These are phyloP conservation scores for Thymelicus acteon DNA, from an alignment of 2,888 invertebrate species.

Conservation along the genomic window DNA sequence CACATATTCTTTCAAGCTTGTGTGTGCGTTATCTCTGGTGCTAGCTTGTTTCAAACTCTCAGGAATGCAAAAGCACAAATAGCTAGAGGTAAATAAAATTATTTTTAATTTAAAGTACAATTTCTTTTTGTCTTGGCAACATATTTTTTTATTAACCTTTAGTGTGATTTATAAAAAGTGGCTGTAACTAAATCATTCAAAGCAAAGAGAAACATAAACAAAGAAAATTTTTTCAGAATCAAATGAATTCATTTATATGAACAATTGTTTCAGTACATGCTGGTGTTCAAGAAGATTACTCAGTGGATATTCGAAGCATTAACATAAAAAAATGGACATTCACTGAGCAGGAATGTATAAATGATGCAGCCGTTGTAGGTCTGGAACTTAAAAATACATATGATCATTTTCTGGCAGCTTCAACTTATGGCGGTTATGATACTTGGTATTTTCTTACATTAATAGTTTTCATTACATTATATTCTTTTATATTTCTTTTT, in stretches of 20 bases:
- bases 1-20: constrained; percentile 89
- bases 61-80: constrained; percentile 91
- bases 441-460: constrained; percentile 69
- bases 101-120: not conserved
- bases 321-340: constrained; percentile 95
- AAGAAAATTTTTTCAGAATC: too few relatives aligned
- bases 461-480: not conserved
- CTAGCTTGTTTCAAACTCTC: constrained; percentile 91
- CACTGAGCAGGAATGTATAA: constrained; percentile 88
- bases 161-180: too few relatives aligned
- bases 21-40: constrained; percentile 90
- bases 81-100: constrained; percentile 87
- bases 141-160: too few relatives aligned
- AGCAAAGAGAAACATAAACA: too few relatives aligned
- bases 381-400: constrained; percentile 90
- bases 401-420: constrained; percentile 94
- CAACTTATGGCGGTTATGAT: constrained; percentile 90
- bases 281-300: constrained; percentile 84
- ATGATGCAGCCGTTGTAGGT: constrained; percentile 92
- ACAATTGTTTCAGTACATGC: constrained; percentile 85
- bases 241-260: too few relatives aligned
- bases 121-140: too few relatives aligned
- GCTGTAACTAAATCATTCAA: too few relatives aligned
- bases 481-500: not conserved
- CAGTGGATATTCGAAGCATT: constrained; percentile 86